phyloP scores from a whole-genome alignment of 2,888 invertebrate species.

The Steinernema scapterisci region DNA sequence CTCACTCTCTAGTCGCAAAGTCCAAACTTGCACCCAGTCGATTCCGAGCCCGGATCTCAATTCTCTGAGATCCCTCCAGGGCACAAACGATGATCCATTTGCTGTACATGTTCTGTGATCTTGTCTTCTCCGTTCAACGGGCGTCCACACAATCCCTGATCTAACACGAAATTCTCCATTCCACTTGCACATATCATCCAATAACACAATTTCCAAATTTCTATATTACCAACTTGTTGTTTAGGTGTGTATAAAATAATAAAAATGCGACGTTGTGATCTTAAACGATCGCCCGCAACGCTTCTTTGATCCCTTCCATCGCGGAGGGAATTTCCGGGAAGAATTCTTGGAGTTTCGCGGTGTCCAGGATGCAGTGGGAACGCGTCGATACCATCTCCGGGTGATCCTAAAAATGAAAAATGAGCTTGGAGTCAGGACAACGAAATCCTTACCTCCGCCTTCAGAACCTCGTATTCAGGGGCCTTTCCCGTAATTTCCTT shows the following conservation, averaged over 20 bases:
- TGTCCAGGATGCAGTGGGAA: slow-evolving; percentile 45
- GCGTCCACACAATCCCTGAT: background rate
- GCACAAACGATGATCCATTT: no score
- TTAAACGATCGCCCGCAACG: slow-evolving; percentile 40
- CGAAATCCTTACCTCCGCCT: no score
- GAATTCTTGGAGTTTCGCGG: slow-evolving; percentile 50
- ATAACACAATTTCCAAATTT: slow-evolving; percentile 2
- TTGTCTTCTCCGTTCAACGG: background rate
- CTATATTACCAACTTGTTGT: background rate
- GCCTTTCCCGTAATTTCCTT: slow-evolving; percentile 37
- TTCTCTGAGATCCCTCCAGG: no score
- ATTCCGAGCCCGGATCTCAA: no score
- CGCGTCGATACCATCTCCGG: slow-evolving; percentile 36
- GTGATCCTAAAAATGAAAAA: slow-evolving; percentile 35
- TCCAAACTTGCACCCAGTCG: no score
- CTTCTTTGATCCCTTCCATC: slow-evolving; percentile 53
- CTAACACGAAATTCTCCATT: background rate
- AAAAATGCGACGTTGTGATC: background rate
- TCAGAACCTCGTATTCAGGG: slow-evolving; percentile 34
- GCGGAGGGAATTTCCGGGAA: slow-evolving; percentile 52
- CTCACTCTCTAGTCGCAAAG: no score
- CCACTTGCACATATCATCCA: slow-evolving; percentile 11
- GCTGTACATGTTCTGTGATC: no score
- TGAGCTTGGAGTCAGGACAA: background rate
- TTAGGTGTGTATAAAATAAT: slow-evolving; percentile 26